These are phyloP conservation scores for Dasysyrphus albostriatus DNA, from an alignment of 2,888 invertebrate genomes.

Conservation along the genomic window DNA sequence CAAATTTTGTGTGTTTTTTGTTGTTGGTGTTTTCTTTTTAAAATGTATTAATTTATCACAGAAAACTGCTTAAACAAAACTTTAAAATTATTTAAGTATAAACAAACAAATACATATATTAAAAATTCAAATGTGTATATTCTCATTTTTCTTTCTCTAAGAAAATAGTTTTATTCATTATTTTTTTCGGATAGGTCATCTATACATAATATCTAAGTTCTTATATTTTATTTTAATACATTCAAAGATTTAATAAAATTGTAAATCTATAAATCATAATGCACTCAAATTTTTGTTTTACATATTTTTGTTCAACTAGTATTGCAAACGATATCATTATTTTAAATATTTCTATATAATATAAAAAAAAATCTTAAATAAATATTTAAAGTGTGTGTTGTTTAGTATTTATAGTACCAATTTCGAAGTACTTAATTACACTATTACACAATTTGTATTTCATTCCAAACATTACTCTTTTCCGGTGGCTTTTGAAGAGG, in stretches of 20 bases:
- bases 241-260: conserved; percentile 11
- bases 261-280: conserved; percentile 14
- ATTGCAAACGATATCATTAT: conserved; percentile 32
- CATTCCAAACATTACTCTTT: conserved; percentile 83
- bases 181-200: conserved; percentile 25
- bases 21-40: too few species aligned
- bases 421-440: conserved; percentile 23
- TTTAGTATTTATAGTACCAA: conserved; percentile 5
- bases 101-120: too few species aligned
- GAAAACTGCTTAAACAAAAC: too few species aligned
- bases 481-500: conserved; percentile 82
- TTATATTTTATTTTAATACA: conserved; percentile 12
- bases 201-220: conserved; percentile 14
- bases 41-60: too few species aligned
- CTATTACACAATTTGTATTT: conserved; percentile 80
- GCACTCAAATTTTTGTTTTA: neutral
- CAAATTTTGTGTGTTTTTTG: too few species aligned
- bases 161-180: conserved; percentile 48
- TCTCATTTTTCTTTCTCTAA: conserved; percentile 40
- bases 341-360: conserved; percentile 6
- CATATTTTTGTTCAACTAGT: conserved; percentile 30
- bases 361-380: conserved; percentile 21
- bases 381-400: conserved; percentile 16
- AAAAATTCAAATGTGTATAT: neutral
- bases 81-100: too few species aligned